A percentile compares a stretch with the other conserved stretches of the same genome.
Evolutionary conservation across 2,113 vertebrate genomes (phyloP).

Genomic region (Hucho hucho): DNA sequence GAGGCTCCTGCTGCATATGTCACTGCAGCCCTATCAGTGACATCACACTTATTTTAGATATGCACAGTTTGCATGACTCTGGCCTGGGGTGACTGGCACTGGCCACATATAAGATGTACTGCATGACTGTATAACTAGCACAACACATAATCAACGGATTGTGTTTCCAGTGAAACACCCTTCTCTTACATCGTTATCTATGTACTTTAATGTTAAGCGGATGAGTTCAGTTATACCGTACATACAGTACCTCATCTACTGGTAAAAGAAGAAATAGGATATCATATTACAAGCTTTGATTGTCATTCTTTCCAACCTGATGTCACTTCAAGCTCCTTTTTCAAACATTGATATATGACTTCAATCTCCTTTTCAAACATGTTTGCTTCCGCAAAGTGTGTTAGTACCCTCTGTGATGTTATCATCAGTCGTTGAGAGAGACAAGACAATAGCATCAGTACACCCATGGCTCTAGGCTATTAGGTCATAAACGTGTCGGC

Average conservation of each 20-base stretch:
- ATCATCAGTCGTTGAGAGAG: conserved; percentile 63
- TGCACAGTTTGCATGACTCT: no score
- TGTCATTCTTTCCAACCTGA: conserved; percentile 38
- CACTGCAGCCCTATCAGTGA: no score
- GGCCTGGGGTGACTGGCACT: conserved; percentile 9
- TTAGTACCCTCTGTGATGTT: conserved; percentile 40
- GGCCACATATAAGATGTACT: conserved; percentile 26
- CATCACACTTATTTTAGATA: no score
- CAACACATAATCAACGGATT: conserved; percentile 21
- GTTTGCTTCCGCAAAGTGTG: conserved; percentile 44
- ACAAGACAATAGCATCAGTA: conserved; percentile 34
- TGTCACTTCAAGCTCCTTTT: conserved; percentile 42
- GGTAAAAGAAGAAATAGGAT: conserved; percentile 20
- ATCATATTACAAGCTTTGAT: conserved; percentile 47
- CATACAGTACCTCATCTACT: not conserved
- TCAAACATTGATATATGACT: conserved; percentile 57
- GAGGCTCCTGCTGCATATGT: no score
- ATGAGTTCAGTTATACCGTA: conserved; percentile 10
- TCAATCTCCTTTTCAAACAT: conserved; percentile 27
- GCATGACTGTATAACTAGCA: conserved; percentile 1
- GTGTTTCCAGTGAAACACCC: conserved; percentile 1
- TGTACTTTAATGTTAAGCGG: conserved; percentile 13
- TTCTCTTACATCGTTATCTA: not conserved
- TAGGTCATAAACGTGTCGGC: conserved; percentile 62
- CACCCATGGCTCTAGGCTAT: conserved; percentile 40